Base-by-base conservation (phyloP, 2,797 vertebrate genomes). In the Sebastes itinus region DNA sequence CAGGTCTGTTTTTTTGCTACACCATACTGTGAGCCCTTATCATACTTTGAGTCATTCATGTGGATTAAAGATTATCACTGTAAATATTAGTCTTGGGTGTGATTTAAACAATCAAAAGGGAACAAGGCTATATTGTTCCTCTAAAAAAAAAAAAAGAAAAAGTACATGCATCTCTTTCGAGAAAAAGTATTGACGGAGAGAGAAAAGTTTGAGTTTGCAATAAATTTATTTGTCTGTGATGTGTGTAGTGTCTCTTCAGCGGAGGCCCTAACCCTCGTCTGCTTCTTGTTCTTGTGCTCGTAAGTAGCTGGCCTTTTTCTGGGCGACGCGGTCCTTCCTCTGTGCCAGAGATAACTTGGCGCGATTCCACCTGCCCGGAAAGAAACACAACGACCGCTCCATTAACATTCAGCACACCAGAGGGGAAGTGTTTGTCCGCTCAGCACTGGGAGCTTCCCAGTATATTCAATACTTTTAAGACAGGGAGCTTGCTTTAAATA, bases 231-330 rank as follows among this genome's bases (percentile, higher is more conserved):
- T 84, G 87, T 89, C 78, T 93, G 92, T 88, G 80, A 73, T 75
- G 60, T 25, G 76, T 86, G 66, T 61, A 22, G 82, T 46, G 77
- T 81, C 54, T 69, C 33, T n/a, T 69, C 64, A 84, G 90, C 85
- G 0, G 32, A 1, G 86, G 56, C 74, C 89, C 96, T 97, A 99
- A 88, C 97, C 98, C 46, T 99, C 98, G 62, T 95, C 95, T 32
- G 70, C 97, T 89, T 96, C 96, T 66, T 95, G 96, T 72, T 97
- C 96, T 93, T 99, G 98, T 80, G 98, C 98, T 93, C 98, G 95
- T 94, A 99, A 96, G 93, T 97, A 99, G 93, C 98, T 99, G 90
- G 97, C 98, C 91, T 99, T 99, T 95, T 99, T 99, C 95, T 99
- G 98, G 88, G 98, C 98, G 91, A 99, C 96, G 72, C 98, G 97